Evolutionary conservation across 2,113 vertebrate genomes (phyloP).

Genomic region (Melanocharis versteri): DNA sequence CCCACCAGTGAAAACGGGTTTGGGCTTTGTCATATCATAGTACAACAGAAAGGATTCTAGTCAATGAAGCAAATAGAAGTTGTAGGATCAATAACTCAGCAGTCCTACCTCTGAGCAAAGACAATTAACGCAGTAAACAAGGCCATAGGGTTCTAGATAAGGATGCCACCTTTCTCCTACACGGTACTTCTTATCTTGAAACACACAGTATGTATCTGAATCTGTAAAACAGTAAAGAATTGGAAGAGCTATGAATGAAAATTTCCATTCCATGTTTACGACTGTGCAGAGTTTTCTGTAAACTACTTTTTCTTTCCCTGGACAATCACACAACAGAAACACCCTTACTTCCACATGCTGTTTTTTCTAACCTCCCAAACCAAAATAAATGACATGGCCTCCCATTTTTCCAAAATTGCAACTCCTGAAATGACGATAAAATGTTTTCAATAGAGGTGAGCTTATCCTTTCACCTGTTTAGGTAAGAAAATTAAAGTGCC

Average conservation of each 20-base stretch:
- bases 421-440: background rate
- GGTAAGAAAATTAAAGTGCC: background rate
- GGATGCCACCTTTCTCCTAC: constrained; percentile 83
- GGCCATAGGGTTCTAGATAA: constrained; percentile 81
- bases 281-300: background rate
- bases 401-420: background rate
- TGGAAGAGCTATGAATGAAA: background rate
- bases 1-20: background rate
- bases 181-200: constrained; percentile 83
- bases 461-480: background rate
- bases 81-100: background rate
- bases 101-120: constrained; percentile 80
- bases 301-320: background rate
- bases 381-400: background rate
- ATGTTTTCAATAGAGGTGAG: background rate
- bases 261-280: background rate
- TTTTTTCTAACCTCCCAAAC: background rate
- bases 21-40: background rate
- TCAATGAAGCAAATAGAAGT: background rate
- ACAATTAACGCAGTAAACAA: constrained; percentile 80
- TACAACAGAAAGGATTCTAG: background rate
- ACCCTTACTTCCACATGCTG: background rate
- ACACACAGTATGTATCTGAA: constrained; percentile 79
- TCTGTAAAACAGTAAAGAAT: constrained; percentile 64
- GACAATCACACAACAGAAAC: background rate